Evolutionary conservation across 2,888 invertebrate species (phyloP), one percentile per base, ranked within the genome.

Genomic region (Molorchus minor): DNA sequence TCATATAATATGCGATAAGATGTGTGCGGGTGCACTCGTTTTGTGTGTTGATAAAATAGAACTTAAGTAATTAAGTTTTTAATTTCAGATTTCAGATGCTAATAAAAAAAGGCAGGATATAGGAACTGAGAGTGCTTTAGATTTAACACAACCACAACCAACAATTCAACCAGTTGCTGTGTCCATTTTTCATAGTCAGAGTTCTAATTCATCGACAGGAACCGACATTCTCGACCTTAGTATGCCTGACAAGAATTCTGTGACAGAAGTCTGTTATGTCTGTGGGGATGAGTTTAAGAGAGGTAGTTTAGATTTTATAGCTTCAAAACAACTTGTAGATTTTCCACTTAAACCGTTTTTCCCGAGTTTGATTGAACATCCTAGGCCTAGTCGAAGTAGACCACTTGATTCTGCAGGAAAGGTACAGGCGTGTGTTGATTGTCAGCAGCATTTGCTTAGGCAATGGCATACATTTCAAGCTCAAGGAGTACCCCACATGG

Each of bases 171-270:
- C 52, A 30, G 13, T 52, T 17, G 16, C 52, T 5, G 38, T 49
- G 13, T 10, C 49, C 13, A 41, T 52, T 76, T 77, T 70, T 62
- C 80, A 79, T 65, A 79, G 74, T 56, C 80, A 80, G 64, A 80
- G 79, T 68, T 79, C 79, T 10, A 79, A 79, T 54, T 80, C 86
- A 0, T 84, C 87, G 38, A 86, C 88, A n/a, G 92, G 91, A 72
- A 88, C 92, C 33, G 93, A 93, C 78, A 93, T 93, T 72, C 83
- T 94, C 61, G 94, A 94, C 83, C 84, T 94, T 59, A 93, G 93
- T 62, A 94, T 94, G 94, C 94, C 94, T 8, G 94, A 94, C 81
- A 94, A 94, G 83, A 94, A 94, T 83, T 91, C 93, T 10, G 88
- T 91, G 71, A 93, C 93, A 16, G 93, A 94, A 82, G 93, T 94